Percentiles rank a stretch among this genome's conserved stretches.
These are phyloP conservation scores for Drosophila crucigera DNA, from an alignment of 2,888 invertebrate species.

Conservation along the genomic window DNA sequence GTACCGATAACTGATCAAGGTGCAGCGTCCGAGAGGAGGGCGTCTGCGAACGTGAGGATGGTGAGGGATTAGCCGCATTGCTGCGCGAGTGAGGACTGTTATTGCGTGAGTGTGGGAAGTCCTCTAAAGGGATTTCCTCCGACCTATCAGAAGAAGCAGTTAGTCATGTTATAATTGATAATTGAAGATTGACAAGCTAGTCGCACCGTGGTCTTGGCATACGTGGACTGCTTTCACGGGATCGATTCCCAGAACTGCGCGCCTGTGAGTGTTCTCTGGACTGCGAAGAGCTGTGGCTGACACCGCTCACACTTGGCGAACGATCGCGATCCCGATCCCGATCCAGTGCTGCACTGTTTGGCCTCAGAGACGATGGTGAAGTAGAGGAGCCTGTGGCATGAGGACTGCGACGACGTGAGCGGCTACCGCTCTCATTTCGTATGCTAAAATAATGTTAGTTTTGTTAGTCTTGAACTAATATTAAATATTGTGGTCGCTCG, in stretches of 20 bases:
- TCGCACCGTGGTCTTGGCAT: slow-evolving; percentile 88
- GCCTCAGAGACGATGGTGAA: slow-evolving; percentile 81
- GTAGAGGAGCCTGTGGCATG: slow-evolving; percentile 85
- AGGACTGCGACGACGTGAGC: slow-evolving; percentile 85
- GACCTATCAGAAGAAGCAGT: slow-evolving; percentile 84
- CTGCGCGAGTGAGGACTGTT: slow-evolving; percentile 85
- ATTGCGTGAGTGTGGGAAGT: slow-evolving; percentile 88
- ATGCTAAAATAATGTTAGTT: slow-evolving; percentile 56
- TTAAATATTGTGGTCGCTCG: neutral
- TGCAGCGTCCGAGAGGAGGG: slow-evolving; percentile 80
- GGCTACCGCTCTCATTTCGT: slow-evolving; percentile 78
- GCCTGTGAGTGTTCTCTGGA: slow-evolving; percentile 83
- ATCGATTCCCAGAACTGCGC: slow-evolving; percentile 84
- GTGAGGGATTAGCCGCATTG: slow-evolving; percentile 61
- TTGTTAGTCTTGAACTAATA: neutral
- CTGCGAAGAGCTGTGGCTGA: slow-evolving; percentile 85
- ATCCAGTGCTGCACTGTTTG: slow-evolving; percentile 46
- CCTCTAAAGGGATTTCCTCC: slow-evolving; percentile 93
- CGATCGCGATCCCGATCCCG: slow-evolving; percentile 79
- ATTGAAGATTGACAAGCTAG: neutral
- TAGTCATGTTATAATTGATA: neutral
- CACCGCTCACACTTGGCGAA: slow-evolving; percentile 83
- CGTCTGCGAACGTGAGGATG: slow-evolving; percentile 86
- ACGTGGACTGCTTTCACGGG: slow-evolving; percentile 90
- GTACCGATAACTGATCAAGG: slow-evolving; percentile 75